Conservation (phyloP, 2,113 vertebrate genomes). For the Nipponia nippon region DNA sequence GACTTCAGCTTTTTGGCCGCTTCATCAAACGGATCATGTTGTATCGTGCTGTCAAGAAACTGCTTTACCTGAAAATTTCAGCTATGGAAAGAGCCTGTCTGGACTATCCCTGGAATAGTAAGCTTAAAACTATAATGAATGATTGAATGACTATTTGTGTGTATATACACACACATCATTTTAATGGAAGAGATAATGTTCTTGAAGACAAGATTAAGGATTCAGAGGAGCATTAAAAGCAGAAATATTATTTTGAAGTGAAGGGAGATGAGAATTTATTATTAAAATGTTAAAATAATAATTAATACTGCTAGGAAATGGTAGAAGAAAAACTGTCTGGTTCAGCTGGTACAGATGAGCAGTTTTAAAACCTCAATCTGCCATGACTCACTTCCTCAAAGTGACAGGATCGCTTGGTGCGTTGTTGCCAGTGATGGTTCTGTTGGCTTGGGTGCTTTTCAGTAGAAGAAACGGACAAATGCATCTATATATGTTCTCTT, state of each 20-base stretch:
- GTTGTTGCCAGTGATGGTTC: neutral
- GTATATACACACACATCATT: conserved; percentile 2
- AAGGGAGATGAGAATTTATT: conserved; percentile 31
- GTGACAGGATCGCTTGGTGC: neutral
- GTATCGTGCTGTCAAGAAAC: neutral
- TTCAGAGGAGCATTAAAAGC: neutral
- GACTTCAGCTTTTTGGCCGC: neutral
- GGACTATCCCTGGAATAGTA: neutral
- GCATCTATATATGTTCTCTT: neutral
- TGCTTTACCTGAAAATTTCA: neutral
- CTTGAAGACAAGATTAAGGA: neutral
- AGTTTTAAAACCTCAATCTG: neutral
- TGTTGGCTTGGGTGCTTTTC: neutral
- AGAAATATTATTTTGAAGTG: conserved; percentile 40
- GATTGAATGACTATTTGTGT: conserved; percentile 19
- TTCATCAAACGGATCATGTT: neutral
- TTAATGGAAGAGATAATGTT: conserved; percentile 45
- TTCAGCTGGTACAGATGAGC: neutral
- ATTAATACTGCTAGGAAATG: conserved; percentile 17
- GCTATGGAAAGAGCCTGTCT: neutral
- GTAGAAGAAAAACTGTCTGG: neutral
- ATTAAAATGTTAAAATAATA: conserved; percentile 18
- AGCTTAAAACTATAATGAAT: neutral
- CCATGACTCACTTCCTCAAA: neutral
- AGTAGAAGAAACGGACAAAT: neutral